Conservation (phyloP, 2,888 invertebrate species). For the Spilosoma lubricipeda region DNA sequence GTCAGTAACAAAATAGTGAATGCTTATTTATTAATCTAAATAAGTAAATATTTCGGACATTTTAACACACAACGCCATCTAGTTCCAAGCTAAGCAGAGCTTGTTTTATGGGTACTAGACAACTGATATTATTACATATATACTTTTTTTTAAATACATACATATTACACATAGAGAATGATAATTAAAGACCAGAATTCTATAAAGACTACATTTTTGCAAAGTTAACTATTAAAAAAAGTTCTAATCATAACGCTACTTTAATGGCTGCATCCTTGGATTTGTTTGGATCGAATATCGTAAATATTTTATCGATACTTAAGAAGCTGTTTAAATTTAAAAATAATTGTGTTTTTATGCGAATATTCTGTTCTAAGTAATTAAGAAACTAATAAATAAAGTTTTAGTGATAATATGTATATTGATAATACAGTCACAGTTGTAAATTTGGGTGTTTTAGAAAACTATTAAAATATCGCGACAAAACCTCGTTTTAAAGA, state of each 20-base stretch:
- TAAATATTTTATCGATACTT: constrained; percentile 35
- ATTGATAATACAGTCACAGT: neutral
- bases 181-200: neutral
- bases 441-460: neutral
- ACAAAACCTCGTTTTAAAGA: neutral
- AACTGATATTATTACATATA: no score
- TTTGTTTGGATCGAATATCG: constrained; percentile 18
- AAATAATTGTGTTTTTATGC: constrained; percentile 20
- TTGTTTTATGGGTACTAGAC: no score
- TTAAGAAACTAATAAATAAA: neutral
- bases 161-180: no score
- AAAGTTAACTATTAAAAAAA: neutral
- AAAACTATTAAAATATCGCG: neutral
- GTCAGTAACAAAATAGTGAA: no score
- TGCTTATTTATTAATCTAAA: no score
- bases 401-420: neutral
- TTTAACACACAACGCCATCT: no score
- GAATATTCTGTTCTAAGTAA: constrained; percentile 1
- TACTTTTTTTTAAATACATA: no score
- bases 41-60: no score
- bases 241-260: neutral
- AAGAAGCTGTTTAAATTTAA: constrained; percentile 39
- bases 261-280: constrained; percentile 4
- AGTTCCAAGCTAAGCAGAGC: no score
- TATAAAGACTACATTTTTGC: neutral